Conservation (phyloP, 1,140 invertebrate genomes). For the Pemphigus obesinymphae region DNA sequence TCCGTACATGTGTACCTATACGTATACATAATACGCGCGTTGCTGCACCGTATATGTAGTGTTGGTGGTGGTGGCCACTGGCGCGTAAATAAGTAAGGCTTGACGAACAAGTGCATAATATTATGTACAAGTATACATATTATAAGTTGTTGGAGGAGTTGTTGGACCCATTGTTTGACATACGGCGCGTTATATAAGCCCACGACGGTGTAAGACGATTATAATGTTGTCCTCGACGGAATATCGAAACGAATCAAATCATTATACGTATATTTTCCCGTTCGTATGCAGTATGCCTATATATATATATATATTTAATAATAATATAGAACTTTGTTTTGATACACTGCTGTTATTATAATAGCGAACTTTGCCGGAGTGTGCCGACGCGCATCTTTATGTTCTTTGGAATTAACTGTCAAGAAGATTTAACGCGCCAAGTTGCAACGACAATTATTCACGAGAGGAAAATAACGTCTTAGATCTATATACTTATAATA, state of each 20-base stretch:
- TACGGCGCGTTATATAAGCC: neutral
- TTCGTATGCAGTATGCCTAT: too few relatives aligned
- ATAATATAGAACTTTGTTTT: neutral
- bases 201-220: neutral
- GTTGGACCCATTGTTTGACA: neutral
- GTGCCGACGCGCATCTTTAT: neutral
- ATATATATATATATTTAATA: too few relatives aligned
- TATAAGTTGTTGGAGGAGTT: neutral
- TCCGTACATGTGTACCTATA: neutral
- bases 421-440: neutral
- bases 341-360: neutral
- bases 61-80: neutral
- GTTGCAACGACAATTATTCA: neutral
- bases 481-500: neutral
- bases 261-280: neutral
- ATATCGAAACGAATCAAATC: neutral
- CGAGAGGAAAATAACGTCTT: neutral
- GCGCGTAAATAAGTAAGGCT: slow-evolving; percentile 3
- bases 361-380: neutral
- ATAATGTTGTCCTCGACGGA: neutral
- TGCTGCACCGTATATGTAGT: too few relatives aligned
- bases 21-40: too few relatives aligned
- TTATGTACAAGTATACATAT: too few relatives aligned
- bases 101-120: neutral
- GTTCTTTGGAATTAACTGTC: neutral